phyloP scores from a whole-genome alignment of 2,888 invertebrate genomes.

The Drosophila seclusa region DNA sequence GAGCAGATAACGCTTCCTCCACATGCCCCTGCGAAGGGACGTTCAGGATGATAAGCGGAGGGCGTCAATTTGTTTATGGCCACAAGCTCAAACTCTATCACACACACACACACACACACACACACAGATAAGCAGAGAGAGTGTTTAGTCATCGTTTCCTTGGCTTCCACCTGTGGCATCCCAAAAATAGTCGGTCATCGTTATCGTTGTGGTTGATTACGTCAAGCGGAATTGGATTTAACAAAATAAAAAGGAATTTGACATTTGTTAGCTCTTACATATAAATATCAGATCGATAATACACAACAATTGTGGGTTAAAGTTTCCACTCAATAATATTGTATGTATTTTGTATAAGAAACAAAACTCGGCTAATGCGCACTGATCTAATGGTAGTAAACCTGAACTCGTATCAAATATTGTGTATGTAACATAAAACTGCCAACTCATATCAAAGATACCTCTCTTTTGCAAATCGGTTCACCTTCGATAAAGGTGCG shows the following conservation, averaged over 20 bases:
- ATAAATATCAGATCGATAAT: conserved; percentile 5
- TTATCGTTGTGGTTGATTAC: conserved; percentile 11
- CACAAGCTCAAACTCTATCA: conserved; percentile 15
- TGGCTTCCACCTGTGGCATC: conserved; percentile 57
- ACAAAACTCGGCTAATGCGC: background rate
- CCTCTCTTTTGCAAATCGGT: background rate
- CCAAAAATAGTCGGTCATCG: conserved; percentile 22
- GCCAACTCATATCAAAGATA: background rate
- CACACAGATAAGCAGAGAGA: background rate
- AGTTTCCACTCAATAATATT: background rate
- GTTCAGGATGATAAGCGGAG: conserved; percentile 15
- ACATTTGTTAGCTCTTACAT: conserved; percentile 4
- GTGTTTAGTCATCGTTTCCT: conserved; percentile 14
- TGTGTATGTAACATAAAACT: background rate
- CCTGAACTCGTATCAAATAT: background rate
- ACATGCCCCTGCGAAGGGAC: background rate
- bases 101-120: conserved; percentile 1
- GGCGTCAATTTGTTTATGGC: conserved; percentile 57
- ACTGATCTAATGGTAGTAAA: background rate
- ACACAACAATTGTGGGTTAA: background rate
- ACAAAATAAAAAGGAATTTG: conserved; percentile 9
- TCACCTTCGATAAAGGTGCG: background rate
- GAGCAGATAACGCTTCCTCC: conserved; percentile 69
- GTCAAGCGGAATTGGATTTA: background rate
- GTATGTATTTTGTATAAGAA: background rate